Conservation (phyloP, 2,888 invertebrate genomes). For the Hypercompe scribonia region DNA sequence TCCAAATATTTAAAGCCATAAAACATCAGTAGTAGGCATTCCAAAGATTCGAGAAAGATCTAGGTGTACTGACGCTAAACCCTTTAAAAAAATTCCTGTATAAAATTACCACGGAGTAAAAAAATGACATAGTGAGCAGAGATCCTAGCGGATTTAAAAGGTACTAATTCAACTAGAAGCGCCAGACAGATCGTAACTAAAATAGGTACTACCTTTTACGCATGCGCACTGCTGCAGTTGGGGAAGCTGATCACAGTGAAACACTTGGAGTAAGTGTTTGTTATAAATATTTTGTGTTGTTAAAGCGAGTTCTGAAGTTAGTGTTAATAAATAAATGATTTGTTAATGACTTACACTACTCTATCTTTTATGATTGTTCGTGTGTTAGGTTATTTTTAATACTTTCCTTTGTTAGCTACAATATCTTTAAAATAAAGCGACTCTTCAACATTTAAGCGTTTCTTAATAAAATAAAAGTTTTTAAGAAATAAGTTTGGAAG, state of each 20-base stretch:
- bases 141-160: slow-evolving; percentile 24
- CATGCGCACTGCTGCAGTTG: slow-evolving; percentile 56
- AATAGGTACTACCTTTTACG: slow-evolving; percentile 49
- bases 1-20: too few relatives aligned
- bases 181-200: slow-evolving; percentile 37
- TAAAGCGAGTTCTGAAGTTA: neutral
- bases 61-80: neutral
- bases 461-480: neutral
- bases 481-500: neutral
- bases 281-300: slow-evolving; percentile 32
- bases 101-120: too few relatives aligned
- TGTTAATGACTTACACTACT: neutral
- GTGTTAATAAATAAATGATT: neutral
- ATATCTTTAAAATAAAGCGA: neutral
- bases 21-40: neutral
- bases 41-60: neutral
- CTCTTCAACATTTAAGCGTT: neutral
- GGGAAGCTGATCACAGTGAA: slow-evolving; percentile 63
- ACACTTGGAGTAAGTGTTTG: slow-evolving; percentile 52
- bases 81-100: too few relatives aligned
- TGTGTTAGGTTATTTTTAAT: neutral
- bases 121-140: neutral
- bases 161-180: slow-evolving; percentile 35
- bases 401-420: neutral
- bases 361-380: neutral